A percentile compares a stretch with the other conserved stretches of the same genome.
Conservation (phyloP, 2,797 vertebrate genomes). For the Catamblyrhynchus diadema region DNA sequence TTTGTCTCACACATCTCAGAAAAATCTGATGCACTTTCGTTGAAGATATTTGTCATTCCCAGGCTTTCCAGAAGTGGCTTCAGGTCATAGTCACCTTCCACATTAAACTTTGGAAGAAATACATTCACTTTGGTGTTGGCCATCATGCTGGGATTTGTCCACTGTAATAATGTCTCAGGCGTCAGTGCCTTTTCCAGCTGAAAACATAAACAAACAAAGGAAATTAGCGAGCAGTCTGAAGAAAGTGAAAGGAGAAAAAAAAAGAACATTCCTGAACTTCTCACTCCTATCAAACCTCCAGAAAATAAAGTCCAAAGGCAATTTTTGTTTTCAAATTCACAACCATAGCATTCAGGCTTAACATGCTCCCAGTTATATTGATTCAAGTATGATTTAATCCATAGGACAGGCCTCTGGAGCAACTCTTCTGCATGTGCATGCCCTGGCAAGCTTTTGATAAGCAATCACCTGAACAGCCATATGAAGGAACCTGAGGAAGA, state of each 20-base stretch:
- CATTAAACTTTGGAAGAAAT: conserved; percentile 78
- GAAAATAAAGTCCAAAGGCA: neutral
- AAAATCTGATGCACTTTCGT: conserved; percentile 74
- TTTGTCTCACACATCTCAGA: conserved; percentile 79
- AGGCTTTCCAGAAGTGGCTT: conserved; percentile 74
- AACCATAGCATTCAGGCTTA: neutral
- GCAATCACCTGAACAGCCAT: neutral
- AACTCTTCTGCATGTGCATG: neutral
- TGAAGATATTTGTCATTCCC: conserved; percentile 74
- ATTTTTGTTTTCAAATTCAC: neutral
- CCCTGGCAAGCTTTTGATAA: neutral
- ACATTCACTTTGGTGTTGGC: conserved; percentile 80
- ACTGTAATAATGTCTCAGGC: conserved; percentile 68
- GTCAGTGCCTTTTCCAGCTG: conserved; percentile 79
- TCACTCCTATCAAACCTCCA: neutral
- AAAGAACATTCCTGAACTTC: neutral
- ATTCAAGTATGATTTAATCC: neutral
- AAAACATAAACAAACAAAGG: conserved; percentile 1
- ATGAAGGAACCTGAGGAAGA: neutral
- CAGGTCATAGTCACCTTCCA: conserved; percentile 71
- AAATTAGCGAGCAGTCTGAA: neutral
- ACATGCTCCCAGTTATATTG: neutral
- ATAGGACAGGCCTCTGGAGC: neutral
- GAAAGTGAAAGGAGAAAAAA: neutral
- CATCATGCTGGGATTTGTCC: conserved; percentile 82